Percentiles rank a stretch among this genome's conserved stretches.
Conservation (phyloP, 2,888 invertebrate species). For the Lysandra bellargus region DNA sequence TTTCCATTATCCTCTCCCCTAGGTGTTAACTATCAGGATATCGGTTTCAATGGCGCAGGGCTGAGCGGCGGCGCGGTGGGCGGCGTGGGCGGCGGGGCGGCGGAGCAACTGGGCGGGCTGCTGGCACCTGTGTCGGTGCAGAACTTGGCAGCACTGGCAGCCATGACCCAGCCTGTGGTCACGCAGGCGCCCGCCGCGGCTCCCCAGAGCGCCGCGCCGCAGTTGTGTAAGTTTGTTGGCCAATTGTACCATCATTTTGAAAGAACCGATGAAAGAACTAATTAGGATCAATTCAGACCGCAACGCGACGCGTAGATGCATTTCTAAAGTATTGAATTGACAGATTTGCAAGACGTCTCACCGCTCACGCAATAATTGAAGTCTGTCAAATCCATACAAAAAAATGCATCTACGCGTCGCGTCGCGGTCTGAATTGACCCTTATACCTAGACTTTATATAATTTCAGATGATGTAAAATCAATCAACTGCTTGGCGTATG, state of each 20-base stretch:
- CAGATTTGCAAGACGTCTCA: too few relatives aligned
- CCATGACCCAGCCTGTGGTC: conserved; percentile 85
- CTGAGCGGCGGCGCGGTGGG: conserved; percentile 62
- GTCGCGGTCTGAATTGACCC: too few relatives aligned
- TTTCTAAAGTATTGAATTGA: too few relatives aligned
- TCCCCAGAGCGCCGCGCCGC: conserved; percentile 61
- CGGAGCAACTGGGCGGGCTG: conserved; percentile 93
- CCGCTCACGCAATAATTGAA: too few relatives aligned
- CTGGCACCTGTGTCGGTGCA: conserved; percentile 92
- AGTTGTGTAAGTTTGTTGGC: conserved; percentile 64
- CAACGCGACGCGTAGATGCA: too few relatives aligned
- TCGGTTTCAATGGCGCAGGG: conserved; percentile 78
- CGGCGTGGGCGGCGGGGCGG: conserved; percentile 82
- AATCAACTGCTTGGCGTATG: not conserved
- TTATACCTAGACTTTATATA: not conserved
- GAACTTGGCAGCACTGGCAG: conserved; percentile 93
- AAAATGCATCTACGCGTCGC: too few relatives aligned
- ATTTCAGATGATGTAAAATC: not conserved
- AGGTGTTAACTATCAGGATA: conserved; percentile 79
- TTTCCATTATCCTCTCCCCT: conserved; percentile 43
- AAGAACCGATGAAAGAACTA: not conserved
- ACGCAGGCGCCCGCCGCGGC: conserved; percentile 74
- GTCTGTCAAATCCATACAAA: too few relatives aligned
- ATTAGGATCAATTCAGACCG: too few relatives aligned
- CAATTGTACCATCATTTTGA: not conserved